These are phyloP conservation scores for Anhinga rufa DNA, from an alignment of 2,113 vertebrate species.

Conservation along the genomic window DNA sequence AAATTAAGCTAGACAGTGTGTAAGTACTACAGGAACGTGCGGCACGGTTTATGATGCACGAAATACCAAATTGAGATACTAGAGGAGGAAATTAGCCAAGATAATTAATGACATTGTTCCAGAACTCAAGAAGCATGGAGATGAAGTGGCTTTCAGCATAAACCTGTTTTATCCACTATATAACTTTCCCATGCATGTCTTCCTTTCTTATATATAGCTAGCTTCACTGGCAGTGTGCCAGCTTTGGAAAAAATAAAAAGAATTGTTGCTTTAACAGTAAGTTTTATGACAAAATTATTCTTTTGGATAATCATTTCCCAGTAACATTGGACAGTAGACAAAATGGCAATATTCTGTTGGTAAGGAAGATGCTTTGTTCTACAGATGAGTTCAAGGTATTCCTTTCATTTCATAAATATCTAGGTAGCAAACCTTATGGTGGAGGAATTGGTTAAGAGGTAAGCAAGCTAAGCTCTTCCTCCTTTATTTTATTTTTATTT, in stretches of 20 bases:
- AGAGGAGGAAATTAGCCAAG: neutral
- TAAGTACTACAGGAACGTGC: neutral
- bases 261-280: neutral
- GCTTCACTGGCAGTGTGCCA: neutral
- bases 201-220: neutral
- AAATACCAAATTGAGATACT: constrained; percentile 2
- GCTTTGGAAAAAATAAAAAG: neutral
- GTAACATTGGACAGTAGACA: neutral
- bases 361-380: neutral
- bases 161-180: neutral
- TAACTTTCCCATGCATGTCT: neutral
- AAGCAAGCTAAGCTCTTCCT: neutral
- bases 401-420: neutral
- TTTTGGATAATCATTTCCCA: neutral
- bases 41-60: neutral
- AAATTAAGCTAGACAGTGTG: neutral
- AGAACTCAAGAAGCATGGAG: neutral
- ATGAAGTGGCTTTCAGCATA: neutral
- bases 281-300: neutral
- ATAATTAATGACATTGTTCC: neutral
- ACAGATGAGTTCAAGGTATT: neutral
- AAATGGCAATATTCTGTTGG: neutral
- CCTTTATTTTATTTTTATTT: neutral
- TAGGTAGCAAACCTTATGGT: neutral
- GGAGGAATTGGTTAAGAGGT: neutral